Evolutionary conservation across 2,888 invertebrate genomes (phyloP).

Genomic region (Malacosoma neustria): DNA sequence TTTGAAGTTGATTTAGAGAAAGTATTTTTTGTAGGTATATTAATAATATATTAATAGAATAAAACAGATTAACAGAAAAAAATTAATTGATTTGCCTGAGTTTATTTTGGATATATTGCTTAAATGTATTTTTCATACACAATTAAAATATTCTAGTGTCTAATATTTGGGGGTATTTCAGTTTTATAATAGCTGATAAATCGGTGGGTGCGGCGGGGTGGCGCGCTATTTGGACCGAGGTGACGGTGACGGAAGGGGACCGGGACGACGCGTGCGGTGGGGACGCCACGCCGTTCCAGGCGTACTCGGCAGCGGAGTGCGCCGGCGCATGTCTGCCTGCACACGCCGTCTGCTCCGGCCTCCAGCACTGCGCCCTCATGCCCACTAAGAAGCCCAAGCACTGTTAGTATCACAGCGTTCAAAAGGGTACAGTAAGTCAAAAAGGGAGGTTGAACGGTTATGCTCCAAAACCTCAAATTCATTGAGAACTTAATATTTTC

Average conservation of each 20-base stretch:
- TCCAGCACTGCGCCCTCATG: constrained; percentile 82
- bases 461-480: too few relatives aligned
- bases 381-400: constrained; percentile 77
- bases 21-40: too few relatives aligned
- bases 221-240: constrained; percentile 96
- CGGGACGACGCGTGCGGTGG: constrained; percentile 31
- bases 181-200: constrained; percentile 96
- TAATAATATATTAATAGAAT: too few relatives aligned
- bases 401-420: constrained; percentile 78
- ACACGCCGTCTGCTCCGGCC: constrained; percentile 55
- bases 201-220: constrained; percentile 96
- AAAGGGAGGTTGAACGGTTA: too few relatives aligned
- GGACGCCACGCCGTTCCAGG: not conserved
- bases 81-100: too few relatives aligned
- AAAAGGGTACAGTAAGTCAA: constrained; percentile 4
- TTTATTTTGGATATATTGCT: too few relatives aligned
- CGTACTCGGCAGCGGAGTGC: constrained; percentile 23
- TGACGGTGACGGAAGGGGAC: constrained; percentile 77
- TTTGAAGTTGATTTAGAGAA: too few relatives aligned
- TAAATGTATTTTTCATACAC: too few relatives aligned
- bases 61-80: too few relatives aligned
- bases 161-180: too few relatives aligned
- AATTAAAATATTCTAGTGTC: too few relatives aligned
- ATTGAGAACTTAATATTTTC: too few relatives aligned
- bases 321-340: constrained; percentile 51